A percentile compares a stretch with the other conserved stretches of the same genome.
Conservation (phyloP, 1,140 invertebrate species). For the Drosophila subobscura region DNA sequence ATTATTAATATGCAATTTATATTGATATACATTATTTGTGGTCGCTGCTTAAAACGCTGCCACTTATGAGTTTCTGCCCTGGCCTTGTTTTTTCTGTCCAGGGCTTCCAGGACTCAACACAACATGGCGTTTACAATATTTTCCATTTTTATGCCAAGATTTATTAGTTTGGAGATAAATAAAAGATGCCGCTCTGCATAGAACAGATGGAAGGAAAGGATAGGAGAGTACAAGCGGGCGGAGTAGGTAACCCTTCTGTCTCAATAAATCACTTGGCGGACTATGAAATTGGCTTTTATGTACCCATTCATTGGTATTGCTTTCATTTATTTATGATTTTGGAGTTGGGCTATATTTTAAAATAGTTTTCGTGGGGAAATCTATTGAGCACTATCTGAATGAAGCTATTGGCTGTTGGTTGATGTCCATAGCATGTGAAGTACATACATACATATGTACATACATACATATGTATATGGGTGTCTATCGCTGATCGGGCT, state of each 20-base stretch:
- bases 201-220: not conserved
- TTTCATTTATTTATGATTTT: conserved; percentile 56
- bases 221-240: not conserved
- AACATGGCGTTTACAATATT: conserved; percentile 68
- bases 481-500: not conserved
- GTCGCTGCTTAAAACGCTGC: conserved; percentile 21
- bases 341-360: conserved; percentile 50
- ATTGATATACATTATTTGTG: conserved; percentile 36
- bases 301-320: conserved; percentile 46
- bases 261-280: conserved; percentile 56
- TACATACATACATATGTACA: not conserved
- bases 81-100: conserved; percentile 37
- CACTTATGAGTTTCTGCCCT: conserved; percentile 41
- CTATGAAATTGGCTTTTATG: conserved; percentile 63
- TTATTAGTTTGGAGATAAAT: conserved; percentile 73
- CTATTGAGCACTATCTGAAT: conserved; percentile 42
- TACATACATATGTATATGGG: not conserved
- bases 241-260: conserved; percentile 41
- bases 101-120: conserved; percentile 28
- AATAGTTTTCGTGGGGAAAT: conserved; percentile 41
- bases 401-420: conserved; percentile 49
- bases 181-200: conserved; percentile 51
- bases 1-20: conserved; percentile 53
- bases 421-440: conserved; percentile 27
- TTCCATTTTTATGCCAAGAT: conserved; percentile 67